Evolutionary conservation across 1,140 invertebrate species (phyloP), one percentile per base, ranked within the genome.

Genomic region (Cherax quadricarinatus): DNA sequence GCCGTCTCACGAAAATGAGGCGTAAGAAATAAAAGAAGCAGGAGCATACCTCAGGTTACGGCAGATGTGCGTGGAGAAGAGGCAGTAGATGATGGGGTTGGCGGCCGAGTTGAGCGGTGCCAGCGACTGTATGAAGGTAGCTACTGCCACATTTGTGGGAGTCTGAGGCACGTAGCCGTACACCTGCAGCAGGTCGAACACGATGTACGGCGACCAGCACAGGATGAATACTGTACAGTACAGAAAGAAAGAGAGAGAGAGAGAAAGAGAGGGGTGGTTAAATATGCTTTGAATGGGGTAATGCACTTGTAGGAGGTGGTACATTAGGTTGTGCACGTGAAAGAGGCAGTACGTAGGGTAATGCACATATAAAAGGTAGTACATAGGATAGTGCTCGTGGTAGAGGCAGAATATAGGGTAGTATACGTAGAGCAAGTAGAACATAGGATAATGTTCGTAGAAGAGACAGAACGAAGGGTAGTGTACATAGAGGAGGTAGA

Each of bases 181-280:
- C 53, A 99, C 98, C 96, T 98, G 98, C 2, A 99, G 96, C 41
- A 99, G 95, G 95, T 99, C 98, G 95, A 98, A 99, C 62, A 99
- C 96, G 94, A 99, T 98, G 95, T 98, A 99, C 0, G 98, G 98
- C 93, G 98, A 98, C 98, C 98, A 99, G 95, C 98, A 99, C 4
- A 99, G 94, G 85, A 99, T 97, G 95, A 99, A 99, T 21, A 98
- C 98, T 99, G 96, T 21, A 93, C 41, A 21, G 88, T 41, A 41
- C 30, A 30, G 57, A 51, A 60, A 70, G 51, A 60, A 4, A 21
- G 0, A 51, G 30, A 48, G 78, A 66, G 62, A 83, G n/a, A 83
- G 16, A 66, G 57, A 48, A 16, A 70, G n/a, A 53, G 73, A 41
- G 73, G 30, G 10, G 3, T 48, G 24, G 41, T n/a, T 21, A 48